Evolutionary conservation across 2,113 vertebrate genomes (phyloP).

Genomic region (Neodon shergylaensis): DNA sequence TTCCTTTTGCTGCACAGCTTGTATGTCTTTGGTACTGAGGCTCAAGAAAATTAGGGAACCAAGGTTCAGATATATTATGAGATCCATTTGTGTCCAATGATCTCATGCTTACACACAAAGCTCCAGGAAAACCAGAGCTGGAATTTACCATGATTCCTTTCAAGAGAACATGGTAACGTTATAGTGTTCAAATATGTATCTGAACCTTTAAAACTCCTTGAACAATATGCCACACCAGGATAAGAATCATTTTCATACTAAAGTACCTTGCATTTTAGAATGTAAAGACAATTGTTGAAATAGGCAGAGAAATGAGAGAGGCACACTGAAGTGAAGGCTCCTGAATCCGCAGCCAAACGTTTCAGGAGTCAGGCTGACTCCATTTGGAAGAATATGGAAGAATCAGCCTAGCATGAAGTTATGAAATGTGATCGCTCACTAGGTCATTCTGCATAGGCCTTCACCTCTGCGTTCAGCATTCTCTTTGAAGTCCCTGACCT

Average conservation of each 20-base stretch:
- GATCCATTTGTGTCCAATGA: neutral
- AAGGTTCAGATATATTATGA: neutral
- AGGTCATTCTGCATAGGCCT: slow-evolving; percentile 28
- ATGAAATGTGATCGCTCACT: slow-evolving; percentile 62
- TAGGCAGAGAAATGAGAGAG: neutral
- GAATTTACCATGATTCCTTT: neutral
- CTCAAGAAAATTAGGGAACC: neutral
- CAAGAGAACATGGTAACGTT: neutral
- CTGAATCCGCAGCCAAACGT: neutral
- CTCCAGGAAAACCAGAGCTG: neutral
- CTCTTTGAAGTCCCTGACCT: slow-evolving; percentile 75
- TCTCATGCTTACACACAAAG: neutral
- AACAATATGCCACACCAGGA: neutral
- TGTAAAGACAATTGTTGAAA: neutral
- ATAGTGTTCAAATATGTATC: neutral
- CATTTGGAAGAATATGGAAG: neutral
- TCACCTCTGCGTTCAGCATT: slow-evolving; percentile 25
- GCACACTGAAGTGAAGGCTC: neutral
- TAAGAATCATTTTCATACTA: neutral
- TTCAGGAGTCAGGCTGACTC: neutral
- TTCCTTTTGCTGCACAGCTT: neutral
- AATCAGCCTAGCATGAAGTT: slow-evolving; percentile 64
- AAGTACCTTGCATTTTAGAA: neutral
- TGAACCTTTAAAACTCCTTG: neutral
- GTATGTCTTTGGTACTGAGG: neutral